Evolutionary conservation across 2,797 vertebrate species (phyloP).

Genomic region (Coendou prehensilis): DNA sequence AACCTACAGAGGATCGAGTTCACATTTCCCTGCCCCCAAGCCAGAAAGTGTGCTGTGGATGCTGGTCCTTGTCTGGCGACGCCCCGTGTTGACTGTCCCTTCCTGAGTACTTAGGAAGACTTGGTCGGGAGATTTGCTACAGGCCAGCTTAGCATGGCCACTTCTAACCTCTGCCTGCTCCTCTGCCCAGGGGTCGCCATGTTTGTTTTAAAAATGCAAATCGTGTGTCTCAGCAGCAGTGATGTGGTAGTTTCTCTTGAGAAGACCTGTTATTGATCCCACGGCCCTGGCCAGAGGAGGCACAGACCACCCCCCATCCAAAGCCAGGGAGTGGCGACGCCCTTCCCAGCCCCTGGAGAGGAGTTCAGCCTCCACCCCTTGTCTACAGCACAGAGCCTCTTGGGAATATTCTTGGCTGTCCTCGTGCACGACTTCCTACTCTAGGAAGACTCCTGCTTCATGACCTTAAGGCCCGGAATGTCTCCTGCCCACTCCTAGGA

Average conservation of each 20-base stretch:
- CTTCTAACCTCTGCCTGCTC: not conserved
- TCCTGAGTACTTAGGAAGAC: not conserved
- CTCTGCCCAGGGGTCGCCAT: not conserved
- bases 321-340: not conserved
- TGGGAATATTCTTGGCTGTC: not conserved
- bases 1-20: not conserved
- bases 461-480: not conserved
- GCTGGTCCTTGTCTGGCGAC: not conserved
- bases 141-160: not conserved
- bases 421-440: not conserved
- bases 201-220: not conserved
- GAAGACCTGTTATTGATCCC: not conserved
- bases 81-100: not conserved
- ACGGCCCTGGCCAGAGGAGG: not conserved
- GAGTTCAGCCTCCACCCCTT: too few species aligned
- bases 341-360: too few species aligned
- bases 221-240: not conserved
- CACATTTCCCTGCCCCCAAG: not conserved
- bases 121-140: not conserved
- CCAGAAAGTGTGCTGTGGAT: not conserved
- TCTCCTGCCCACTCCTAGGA: not conserved
- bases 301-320: not conserved
- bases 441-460: not conserved
- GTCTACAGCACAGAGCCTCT: not conserved
- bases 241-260: not conserved